Conservation (phyloP, 2,888 invertebrate genomes). For the Sphecodes monilicornis region DNA sequence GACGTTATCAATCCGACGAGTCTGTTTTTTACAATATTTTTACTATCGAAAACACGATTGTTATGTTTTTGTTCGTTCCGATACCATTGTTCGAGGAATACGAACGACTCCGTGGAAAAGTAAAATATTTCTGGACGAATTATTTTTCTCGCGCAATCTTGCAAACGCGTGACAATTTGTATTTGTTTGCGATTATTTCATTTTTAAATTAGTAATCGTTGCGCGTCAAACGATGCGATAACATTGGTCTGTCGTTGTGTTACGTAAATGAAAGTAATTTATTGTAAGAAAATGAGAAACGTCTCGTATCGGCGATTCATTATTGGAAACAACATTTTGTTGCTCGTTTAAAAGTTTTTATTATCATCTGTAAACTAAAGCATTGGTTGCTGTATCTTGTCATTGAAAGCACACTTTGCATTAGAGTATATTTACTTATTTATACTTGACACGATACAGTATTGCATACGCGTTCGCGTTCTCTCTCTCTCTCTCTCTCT, state of each 20-base stretch:
- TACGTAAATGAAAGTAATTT: background rate
- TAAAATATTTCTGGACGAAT: background rate
- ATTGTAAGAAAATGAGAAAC: background rate
- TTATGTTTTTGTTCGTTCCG: background rate
- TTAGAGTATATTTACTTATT: background rate
- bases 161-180: background rate
- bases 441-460: background rate
- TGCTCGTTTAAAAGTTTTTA: constrained; percentile 11
- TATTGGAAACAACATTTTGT: background rate
- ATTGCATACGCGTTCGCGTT: background rate
- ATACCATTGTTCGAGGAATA: background rate
- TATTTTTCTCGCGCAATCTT: background rate
- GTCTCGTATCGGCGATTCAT: background rate
- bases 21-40: constrained; percentile 29
- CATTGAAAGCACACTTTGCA: constrained; percentile 1
- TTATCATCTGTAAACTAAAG: constrained; percentile 8
- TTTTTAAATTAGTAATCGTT: background rate
- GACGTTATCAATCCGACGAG: constrained; percentile 25
- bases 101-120: background rate
- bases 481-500: background rate
- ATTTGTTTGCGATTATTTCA: background rate
- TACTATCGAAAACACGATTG: background rate
- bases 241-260: background rate
- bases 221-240: background rate
- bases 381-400: constrained; percentile 2